Evolutionary conservation across 1,140 invertebrate genomes (phyloP).

Genomic region (Brachionus rotundiformis): DNA sequence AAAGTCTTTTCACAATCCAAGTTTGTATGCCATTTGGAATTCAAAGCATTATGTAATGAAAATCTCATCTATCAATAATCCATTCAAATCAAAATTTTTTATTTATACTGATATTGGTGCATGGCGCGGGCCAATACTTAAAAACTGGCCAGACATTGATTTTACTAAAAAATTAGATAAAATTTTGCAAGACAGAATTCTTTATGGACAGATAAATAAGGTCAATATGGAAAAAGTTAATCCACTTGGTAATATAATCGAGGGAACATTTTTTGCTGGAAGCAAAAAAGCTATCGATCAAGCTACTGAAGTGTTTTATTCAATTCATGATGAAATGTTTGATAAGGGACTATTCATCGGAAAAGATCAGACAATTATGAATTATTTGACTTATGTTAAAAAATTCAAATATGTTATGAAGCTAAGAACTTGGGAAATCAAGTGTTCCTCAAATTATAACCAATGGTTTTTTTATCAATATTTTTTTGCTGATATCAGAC

Average conservation of each 20-base stretch:
- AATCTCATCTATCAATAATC: background rate
- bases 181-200: background rate
- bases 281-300: background rate
- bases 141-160: background rate
- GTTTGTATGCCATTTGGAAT: conserved; percentile 10
- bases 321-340: background rate
- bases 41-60: background rate
- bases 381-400: background rate
- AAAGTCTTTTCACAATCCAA: background rate
- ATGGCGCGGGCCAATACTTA: background rate
- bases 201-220: conserved; percentile 4
- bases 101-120: background rate
- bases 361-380: conserved; percentile 10
- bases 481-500: background rate
- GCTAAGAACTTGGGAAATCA: background rate
- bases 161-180: background rate
- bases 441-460: background rate
- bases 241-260: background rate
- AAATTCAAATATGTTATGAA: background rate
- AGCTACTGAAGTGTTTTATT: background rate
- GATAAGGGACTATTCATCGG: background rate
- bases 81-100: conserved; percentile 2
- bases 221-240: background rate
- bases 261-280: conserved; percentile 11
- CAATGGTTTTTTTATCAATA: conserved; percentile 33